Percentiles rank a stretch among this genome's conserved stretches.
Conservation (phyloP, 1,140 invertebrate species). For the Mya arenaria region DNA sequence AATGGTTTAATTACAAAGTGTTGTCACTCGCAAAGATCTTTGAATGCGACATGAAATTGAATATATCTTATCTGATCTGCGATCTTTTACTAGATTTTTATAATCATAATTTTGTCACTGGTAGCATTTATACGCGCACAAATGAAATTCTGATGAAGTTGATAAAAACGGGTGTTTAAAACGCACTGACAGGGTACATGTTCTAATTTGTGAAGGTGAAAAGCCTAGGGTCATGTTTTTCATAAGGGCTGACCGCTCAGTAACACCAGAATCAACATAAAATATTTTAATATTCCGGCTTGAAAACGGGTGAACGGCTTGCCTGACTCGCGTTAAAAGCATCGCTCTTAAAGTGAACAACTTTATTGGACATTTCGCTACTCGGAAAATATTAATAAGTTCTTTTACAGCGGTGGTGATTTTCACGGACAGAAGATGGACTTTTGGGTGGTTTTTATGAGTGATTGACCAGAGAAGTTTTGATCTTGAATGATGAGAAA, state of each 20-base stretch:
- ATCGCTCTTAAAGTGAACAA: no score
- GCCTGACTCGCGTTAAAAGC: no score
- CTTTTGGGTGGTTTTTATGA: no score
- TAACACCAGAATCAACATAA: conserved; percentile 40
- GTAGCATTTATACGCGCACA: conserved; percentile 24
- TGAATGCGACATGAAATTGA: conserved; percentile 32
- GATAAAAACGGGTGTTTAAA: neutral
- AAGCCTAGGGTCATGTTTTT: neutral
- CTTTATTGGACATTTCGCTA: no score
- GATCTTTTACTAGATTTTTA: conserved; percentile 37
- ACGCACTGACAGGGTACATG: neutral
- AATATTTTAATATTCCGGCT: conserved; percentile 50
- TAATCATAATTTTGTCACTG: conserved; percentile 44
- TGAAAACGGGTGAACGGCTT: no score
- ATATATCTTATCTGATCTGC: conserved; percentile 21
- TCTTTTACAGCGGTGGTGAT: no score
- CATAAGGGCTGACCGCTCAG: conserved; percentile 35
- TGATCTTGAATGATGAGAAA: no score
- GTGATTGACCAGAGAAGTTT: no score
- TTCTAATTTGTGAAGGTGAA: neutral
- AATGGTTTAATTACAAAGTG: conserved; percentile 38
- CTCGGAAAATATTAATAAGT: no score
- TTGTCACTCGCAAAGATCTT: conserved; percentile 20
- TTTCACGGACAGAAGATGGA: no score
- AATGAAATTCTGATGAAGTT: neutral